These are phyloP conservation scores for Apis laboriosa DNA, from an alignment of 1,140 invertebrate genomes.

Conservation along the genomic window DNA sequence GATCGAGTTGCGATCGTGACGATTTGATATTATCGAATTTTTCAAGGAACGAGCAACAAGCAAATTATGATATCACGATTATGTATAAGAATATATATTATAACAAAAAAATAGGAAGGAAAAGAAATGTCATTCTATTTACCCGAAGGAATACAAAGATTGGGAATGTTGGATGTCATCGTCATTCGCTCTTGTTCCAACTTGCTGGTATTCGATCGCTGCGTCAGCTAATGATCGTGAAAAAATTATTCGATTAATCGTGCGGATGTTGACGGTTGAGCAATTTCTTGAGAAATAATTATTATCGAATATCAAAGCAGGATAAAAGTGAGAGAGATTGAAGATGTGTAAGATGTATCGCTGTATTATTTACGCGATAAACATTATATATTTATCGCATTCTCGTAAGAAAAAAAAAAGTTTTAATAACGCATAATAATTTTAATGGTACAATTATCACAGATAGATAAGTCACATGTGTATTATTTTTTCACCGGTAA, in stretches of 20 bases:
- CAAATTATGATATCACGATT: background rate
- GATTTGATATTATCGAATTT: background rate
- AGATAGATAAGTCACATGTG: too few relatives aligned
- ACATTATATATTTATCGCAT: too few relatives aligned
- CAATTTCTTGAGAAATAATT: too few relatives aligned
- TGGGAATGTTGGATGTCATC: constrained; percentile 35
- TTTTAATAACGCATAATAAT: too few relatives aligned
- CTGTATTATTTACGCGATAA: too few relatives aligned
- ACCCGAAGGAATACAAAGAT: constrained; percentile 45
- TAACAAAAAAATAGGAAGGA: constrained; percentile 13
- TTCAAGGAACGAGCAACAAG: background rate
- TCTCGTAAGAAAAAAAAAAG: too few relatives aligned
- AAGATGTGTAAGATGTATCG: too few relatives aligned
- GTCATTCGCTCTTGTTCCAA: constrained; percentile 30
- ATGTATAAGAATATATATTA: background rate
- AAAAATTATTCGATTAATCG: background rate
- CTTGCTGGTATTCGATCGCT: background rate
- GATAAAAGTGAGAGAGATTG: too few relatives aligned
- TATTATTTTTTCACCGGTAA: too few relatives aligned
- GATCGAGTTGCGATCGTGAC: background rate
- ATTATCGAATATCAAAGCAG: too few relatives aligned
- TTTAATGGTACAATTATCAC: too few relatives aligned
- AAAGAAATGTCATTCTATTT: constrained; percentile 24
- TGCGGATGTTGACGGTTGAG: too few relatives aligned
- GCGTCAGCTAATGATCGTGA: constrained; percentile 14